Evolutionary conservation across 2,113 vertebrate genomes (phyloP).

Genomic region (Heteronetta atricapilla): DNA sequence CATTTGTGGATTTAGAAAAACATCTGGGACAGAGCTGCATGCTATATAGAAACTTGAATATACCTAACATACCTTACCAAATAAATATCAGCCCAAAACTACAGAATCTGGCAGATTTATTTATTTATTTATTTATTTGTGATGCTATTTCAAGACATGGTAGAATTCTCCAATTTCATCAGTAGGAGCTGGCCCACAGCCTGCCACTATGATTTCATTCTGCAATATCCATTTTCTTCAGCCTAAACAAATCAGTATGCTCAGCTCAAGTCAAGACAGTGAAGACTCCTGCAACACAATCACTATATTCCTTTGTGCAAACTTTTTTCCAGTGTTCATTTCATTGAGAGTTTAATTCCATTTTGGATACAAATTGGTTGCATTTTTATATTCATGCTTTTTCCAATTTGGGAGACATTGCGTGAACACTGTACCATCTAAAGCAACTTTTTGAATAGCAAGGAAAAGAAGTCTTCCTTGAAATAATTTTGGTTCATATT

Average conservation of each 20-base stretch:
- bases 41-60: neutral
- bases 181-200: neutral
- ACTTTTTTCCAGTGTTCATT: neutral
- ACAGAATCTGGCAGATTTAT: neutral
- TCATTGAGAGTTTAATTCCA: neutral
- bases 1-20: neutral
- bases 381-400: neutral
- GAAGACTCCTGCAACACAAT: neutral
- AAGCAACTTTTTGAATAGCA: neutral
- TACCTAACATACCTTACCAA: neutral
- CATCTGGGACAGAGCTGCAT: neutral
- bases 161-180: neutral
- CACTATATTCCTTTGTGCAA: neutral
- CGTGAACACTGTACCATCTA: neutral
- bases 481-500: neutral
- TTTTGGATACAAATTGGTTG: neutral
- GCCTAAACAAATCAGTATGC: neutral
- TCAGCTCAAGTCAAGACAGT: neutral
- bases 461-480: neutral
- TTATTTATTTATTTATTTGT: no score
- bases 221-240: conserved; percentile 7
- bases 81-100: neutral
- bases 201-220: neutral
- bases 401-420: neutral
- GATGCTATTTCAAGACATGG: neutral